phyloP scores from a whole-genome alignment of 2,797 vertebrate species.

The Hoplostethus atlanticus region DNA sequence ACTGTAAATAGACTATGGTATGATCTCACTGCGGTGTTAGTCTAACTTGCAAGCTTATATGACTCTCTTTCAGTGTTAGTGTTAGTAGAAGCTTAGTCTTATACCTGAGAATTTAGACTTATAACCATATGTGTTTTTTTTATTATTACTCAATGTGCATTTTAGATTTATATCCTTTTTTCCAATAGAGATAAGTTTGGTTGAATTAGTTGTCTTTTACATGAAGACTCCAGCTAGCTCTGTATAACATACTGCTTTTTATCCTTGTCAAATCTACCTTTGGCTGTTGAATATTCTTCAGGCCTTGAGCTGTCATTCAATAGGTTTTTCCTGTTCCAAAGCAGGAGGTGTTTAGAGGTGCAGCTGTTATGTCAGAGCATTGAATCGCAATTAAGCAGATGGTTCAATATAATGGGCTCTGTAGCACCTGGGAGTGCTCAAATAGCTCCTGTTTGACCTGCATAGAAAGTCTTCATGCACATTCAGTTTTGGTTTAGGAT shows the following conservation, averaged over 20 bases:
- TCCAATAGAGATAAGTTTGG: background rate
- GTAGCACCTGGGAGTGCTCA: conserved; percentile 14
- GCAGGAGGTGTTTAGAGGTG: background rate
- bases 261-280: background rate
- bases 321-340: background rate
- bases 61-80: conserved; percentile 5
- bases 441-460: conserved; percentile 21
- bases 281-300: conserved; percentile 24
- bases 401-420: conserved; percentile 21
- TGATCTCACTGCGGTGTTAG: conserved; percentile 27
- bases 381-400: conserved; percentile 23
- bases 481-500: background rate
- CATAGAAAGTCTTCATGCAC: conserved; percentile 15
- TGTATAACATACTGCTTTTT: conserved; percentile 33
- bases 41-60: conserved; percentile 24
- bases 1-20: conserved; percentile 55
- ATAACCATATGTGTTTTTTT: conserved; percentile 10
- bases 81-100: conserved; percentile 3
- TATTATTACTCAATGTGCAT: background rate
- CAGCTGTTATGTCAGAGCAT: conserved; percentile 2
- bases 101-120: background rate
- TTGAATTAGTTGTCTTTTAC: background rate
- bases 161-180: background rate
- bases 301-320: conserved; percentile 5
- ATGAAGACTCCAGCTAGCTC: background rate